phyloP scores from a whole-genome alignment of 92 coral and sea anemone species.

The Epizoanthus rinbou region DNA sequence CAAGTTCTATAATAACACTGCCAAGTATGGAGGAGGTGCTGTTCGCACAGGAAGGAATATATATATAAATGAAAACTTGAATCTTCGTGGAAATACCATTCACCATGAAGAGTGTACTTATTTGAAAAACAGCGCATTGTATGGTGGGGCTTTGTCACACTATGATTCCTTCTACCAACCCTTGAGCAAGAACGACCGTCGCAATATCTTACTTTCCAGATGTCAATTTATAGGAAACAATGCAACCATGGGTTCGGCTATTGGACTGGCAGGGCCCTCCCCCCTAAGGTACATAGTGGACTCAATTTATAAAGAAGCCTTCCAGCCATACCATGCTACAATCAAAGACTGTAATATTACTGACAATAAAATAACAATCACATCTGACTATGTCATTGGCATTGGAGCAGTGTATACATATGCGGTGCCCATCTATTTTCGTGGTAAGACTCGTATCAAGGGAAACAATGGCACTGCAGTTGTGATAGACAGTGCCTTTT shows the following conservation, averaged over 20 bases:
- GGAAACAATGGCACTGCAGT: slow-evolving; percentile 75
- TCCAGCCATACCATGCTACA: slow-evolving; percentile 50
- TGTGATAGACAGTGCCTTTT: slow-evolving; percentile 77
- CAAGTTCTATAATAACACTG: slow-evolving; percentile 57
- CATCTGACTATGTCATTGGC: slow-evolving; percentile 76
- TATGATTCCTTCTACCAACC: slow-evolving; percentile 60
- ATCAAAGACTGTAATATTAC: slow-evolving; percentile 68
- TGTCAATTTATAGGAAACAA: slow-evolving; percentile 71
- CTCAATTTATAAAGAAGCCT: slow-evolving; percentile 38
- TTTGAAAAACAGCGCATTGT: slow-evolving; percentile 60
- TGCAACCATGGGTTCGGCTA: slow-evolving; percentile 92
- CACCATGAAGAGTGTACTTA: slow-evolving; percentile 47
- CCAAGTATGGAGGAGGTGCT: slow-evolving; percentile 76
- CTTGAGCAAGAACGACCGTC: not conserved
- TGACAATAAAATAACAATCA: slow-evolving; percentile 55
- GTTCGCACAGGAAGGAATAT: slow-evolving; percentile 63
- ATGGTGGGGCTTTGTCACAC: slow-evolving; percentile 85
- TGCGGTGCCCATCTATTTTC: slow-evolving; percentile 66
- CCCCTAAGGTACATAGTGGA: slow-evolving; percentile 33
- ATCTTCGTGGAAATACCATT: slow-evolving; percentile 53
- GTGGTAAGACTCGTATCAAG: slow-evolving; percentile 51
- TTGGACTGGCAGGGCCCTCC: slow-evolving; percentile 59
- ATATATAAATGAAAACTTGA: not conserved
- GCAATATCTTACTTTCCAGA: slow-evolving; percentile 42
- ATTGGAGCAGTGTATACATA: slow-evolving; percentile 84